Evolutionary conservation across 2,113 vertebrate genomes (phyloP).

Genomic region (Sceloporus undulatus): DNA sequence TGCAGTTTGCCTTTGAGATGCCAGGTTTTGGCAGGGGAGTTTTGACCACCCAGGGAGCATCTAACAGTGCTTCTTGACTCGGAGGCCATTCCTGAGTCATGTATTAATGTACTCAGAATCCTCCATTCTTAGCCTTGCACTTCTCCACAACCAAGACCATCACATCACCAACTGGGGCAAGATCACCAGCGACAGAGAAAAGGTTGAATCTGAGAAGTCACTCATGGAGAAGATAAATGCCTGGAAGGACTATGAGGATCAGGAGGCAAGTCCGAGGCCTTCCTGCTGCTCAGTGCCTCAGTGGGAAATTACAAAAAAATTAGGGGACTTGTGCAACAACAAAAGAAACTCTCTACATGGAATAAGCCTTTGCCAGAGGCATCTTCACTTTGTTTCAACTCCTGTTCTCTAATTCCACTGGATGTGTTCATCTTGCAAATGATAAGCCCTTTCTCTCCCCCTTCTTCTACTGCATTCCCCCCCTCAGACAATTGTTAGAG

Average conservation of each 20-base stretch:
- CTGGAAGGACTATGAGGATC: neutral
- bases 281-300: neutral
- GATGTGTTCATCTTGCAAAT: constrained; percentile 48
- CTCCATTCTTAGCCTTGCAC: accelerated
- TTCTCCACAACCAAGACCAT: no score
- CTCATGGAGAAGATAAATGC: neutral
- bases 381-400: constrained; percentile 53
- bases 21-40: neutral
- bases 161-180: neutral
- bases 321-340: constrained; percentile 24
- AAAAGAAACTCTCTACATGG: neutral
- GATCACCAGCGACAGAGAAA: neutral
- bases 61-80: neutral
- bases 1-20: neutral
- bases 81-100: neutral
- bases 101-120: accelerated
- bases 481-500: constrained; percentile 51
- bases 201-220: neutral
- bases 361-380: constrained; percentile 51
- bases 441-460: constrained; percentile 10
- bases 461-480: neutral
- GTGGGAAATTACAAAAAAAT: constrained; percentile 16
- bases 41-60: neutral
- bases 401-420: constrained; percentile 52
- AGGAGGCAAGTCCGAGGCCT: neutral